Conservation (phyloP, 2,797 vertebrate genomes). For the Mormyrops boulengeri region DNA sequence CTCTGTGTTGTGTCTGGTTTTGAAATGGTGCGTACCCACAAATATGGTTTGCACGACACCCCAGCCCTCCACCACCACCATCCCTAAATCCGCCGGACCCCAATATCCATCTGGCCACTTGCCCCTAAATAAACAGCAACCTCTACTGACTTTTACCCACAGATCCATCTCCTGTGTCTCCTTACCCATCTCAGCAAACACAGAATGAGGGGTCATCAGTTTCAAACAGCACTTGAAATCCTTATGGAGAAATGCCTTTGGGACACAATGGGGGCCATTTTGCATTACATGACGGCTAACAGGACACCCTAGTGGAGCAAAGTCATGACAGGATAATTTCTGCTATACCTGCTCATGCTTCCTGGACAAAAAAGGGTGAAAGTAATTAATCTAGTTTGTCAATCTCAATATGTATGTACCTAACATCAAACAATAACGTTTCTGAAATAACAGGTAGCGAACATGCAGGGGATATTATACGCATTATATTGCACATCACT, state of each 20-base stretch:
- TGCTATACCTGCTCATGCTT: neutral
- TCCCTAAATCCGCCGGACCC: neutral
- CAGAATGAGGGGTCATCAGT: neutral
- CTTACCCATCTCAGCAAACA: neutral
- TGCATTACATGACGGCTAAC: neutral
- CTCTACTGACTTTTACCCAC: neutral
- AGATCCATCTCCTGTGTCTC: neutral
- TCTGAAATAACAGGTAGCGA: neutral
- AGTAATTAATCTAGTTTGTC: constrained; percentile 1
- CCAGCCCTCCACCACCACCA: neutral
- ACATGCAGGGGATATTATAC: neutral
- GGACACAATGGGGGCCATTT: neutral
- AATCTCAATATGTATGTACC: neutral
- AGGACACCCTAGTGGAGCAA: neutral
- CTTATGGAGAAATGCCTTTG: neutral
- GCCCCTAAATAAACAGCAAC: neutral
- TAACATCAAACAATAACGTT: neutral
- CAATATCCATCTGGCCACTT: neutral
- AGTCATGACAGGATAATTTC: neutral
- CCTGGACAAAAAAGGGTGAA: neutral
- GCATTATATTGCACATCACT: neutral
- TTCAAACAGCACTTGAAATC: neutral
- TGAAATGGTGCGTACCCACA: neutral
- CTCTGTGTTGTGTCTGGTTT: neutral
- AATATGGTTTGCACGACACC: neutral